Percentiles rank a stretch among this genome's conserved stretches.
Evolutionary conservation across 2,797 vertebrate species (phyloP).

Genomic region (Molossus alvarezi): DNA sequence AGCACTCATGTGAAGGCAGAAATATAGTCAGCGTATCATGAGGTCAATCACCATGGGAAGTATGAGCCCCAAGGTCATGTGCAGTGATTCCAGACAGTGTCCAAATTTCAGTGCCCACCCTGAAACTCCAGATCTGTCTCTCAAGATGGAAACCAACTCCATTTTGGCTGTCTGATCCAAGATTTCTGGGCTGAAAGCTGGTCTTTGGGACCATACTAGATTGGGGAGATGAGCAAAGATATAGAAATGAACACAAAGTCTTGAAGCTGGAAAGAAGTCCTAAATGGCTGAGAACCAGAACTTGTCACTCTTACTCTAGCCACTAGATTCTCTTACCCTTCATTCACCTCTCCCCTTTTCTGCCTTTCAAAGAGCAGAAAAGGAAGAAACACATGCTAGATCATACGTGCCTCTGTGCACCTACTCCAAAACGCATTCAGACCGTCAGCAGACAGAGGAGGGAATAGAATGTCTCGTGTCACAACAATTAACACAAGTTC

Average conservation of each 20-base stretch:
- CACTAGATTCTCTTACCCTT: too few species aligned
- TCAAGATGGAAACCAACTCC: background rate
- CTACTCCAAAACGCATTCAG: background rate
- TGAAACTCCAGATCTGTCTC: background rate
- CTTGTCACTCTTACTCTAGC: background rate
- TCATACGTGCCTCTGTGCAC: background rate
- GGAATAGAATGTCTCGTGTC: background rate
- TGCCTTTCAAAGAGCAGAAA: background rate
- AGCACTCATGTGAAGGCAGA: background rate
- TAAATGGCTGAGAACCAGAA: background rate
- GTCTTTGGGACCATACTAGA: background rate
- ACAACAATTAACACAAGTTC: background rate
- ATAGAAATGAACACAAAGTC: background rate
- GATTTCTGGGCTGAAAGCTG: background rate
- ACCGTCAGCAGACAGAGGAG: background rate
- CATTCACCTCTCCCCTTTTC: background rate
- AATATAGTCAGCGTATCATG: accelerated
- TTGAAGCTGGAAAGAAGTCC: background rate
- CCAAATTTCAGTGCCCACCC: background rate
- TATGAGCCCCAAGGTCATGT: background rate
- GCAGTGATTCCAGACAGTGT: background rate
- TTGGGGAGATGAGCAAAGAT: background rate
- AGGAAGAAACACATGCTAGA: background rate
- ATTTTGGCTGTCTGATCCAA: background rate
- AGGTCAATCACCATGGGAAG: background rate